These are phyloP conservation scores for Pocillopora meandrina DNA, from an alignment of 92 coral and sea anemone genomes.

Conservation along the genomic window DNA sequence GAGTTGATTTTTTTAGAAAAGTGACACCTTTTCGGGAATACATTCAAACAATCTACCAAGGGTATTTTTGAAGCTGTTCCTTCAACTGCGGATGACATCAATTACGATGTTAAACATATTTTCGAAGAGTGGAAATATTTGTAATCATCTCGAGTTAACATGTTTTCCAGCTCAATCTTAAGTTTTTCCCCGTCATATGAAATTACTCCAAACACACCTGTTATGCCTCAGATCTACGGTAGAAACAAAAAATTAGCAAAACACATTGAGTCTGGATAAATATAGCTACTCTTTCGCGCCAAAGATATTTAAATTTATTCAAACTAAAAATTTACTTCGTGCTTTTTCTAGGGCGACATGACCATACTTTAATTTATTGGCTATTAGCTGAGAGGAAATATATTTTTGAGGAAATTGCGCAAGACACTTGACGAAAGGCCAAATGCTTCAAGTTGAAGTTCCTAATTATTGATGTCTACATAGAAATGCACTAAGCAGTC, in stretches of 20 bases:
- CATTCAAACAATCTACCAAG: background rate
- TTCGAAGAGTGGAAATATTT: background rate
- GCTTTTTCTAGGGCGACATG: background rate
- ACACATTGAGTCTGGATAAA: background rate
- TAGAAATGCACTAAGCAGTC: background rate
- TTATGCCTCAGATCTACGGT: background rate
- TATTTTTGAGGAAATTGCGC: background rate
- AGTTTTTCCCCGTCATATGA: background rate
- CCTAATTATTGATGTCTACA: background rate
- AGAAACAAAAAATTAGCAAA: constrained; percentile 18
- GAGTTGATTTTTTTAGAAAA: background rate
- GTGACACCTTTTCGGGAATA: background rate
- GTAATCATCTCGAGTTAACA: background rate
- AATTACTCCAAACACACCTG: background rate
- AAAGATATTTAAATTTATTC: background rate
- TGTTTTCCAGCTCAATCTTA: background rate
- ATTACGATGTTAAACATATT: background rate
- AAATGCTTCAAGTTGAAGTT: background rate
- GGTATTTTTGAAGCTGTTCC: background rate
- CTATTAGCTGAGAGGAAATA: background rate
- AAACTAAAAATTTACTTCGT: background rate
- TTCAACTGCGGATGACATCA: background rate
- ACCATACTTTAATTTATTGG: background rate
- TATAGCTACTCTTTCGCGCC: background rate
- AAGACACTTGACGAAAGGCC: background rate